Evolutionary conservation across 2,888 invertebrate genomes (phyloP).

Genomic region (Tenthredo mesomela): DNA sequence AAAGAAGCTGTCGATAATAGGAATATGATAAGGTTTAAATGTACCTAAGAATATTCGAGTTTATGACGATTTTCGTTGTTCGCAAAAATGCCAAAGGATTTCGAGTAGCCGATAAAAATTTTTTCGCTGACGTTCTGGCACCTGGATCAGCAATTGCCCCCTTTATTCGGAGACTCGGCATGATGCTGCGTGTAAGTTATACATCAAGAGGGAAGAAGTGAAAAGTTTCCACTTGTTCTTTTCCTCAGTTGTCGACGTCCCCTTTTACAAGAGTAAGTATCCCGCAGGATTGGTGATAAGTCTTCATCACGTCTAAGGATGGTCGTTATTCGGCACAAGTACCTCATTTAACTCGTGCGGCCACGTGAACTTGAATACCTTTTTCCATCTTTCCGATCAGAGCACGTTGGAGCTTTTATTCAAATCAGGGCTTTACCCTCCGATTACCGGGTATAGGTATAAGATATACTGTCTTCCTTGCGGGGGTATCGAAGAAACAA

Average conservation of each 20-base stretch:
- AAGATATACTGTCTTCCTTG: neutral
- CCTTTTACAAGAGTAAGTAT: neutral
- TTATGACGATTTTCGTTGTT: neutral
- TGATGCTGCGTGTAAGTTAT: conserved; percentile 5
- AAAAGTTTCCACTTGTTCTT: neutral
- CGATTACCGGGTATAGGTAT: neutral
- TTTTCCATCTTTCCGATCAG: neutral
- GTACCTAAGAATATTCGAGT: neutral
- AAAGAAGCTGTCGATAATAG: neutral
- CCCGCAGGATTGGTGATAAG: neutral
- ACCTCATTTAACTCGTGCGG: neutral
- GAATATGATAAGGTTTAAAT: neutral
- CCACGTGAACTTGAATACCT: neutral
- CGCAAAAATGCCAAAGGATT: neutral
- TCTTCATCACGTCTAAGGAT: conserved; percentile 15
- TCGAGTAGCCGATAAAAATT: neutral
- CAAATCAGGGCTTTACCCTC: neutral
- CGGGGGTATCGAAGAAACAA: neutral
- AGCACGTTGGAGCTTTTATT: neutral
- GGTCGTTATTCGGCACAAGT: neutral
- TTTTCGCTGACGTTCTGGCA: conserved; percentile 9
- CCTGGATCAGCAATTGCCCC: neutral
- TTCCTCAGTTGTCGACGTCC: neutral
- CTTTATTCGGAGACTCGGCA: neutral
- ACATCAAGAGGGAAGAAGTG: neutral